These are phyloP conservation scores for Hydrolagus affinis DNA, from an alignment of 2,113 vertebrate genomes.

Conservation along the genomic window DNA sequence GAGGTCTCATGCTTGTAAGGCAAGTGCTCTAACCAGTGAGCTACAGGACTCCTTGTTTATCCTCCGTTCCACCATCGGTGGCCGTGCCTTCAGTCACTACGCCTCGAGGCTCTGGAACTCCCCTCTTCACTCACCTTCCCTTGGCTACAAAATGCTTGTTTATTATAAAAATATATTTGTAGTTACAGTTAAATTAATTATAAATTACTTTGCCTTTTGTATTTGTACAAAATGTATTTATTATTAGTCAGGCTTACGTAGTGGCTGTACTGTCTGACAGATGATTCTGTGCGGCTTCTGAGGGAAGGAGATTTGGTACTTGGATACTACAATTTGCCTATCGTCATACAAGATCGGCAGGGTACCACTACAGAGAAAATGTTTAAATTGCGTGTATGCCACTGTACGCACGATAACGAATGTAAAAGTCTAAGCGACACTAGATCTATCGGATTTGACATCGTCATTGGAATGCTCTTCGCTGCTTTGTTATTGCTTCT, in stretches of 20 bases:
- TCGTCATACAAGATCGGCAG: neutral
- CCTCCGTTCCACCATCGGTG: no score
- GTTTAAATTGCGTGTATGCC: neutral
- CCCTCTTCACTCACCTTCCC: no score
- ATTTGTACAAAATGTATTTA: no score
- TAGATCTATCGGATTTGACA: neutral
- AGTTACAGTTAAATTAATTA: neutral
- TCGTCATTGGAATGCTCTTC: neutral
- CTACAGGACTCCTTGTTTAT: no score
- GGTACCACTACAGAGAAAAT: neutral
- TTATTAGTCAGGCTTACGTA: neutral
- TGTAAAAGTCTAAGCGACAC: neutral
- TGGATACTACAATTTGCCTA: neutral
- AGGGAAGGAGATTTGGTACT: neutral
- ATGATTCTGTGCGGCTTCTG: neutral
- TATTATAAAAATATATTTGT: neutral
- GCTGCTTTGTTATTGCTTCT: neutral
- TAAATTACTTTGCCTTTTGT: neutral
- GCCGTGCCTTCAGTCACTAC: no score
- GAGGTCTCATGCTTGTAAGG: no score
- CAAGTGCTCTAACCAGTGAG: no score
- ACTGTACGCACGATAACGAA: neutral
- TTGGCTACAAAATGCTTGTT: neutral
- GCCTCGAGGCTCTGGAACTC: no score
- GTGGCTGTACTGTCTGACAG: neutral